Conservation (phyloP, 2,797 vertebrate species). For the Poecilia picta region DNA sequence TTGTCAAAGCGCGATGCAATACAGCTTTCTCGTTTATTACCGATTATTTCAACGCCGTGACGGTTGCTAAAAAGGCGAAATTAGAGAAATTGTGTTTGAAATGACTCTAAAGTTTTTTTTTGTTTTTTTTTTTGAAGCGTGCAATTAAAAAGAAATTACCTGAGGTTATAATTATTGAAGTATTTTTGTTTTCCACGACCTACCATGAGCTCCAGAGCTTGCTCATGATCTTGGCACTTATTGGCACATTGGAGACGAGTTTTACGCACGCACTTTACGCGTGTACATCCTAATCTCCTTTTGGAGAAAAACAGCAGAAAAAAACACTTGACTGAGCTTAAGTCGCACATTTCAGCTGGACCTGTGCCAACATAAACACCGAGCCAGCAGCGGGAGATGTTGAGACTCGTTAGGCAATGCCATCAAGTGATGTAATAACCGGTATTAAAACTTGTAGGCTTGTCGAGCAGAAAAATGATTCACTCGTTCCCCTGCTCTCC, state of each 20-base stretch:
- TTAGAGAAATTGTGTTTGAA: conserved; percentile 17
- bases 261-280: conserved; percentile 74
- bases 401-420: conserved; percentile 80
- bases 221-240: conserved; percentile 37
- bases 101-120: neutral
- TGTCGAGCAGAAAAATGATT: conserved; percentile 70
- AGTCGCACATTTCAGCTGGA: conserved; percentile 75
- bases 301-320: conserved; percentile 62
- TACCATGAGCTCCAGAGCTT: neutral
- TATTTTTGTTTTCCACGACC: neutral
- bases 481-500: conserved; percentile 47
- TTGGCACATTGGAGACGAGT: conserved; percentile 58
- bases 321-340: conserved; percentile 64
- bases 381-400: conserved; percentile 75
- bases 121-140: neutral
- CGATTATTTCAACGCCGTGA: neutral
- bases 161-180: neutral
- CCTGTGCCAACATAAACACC: conserved; percentile 75
- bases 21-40: neutral
- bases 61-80: neutral
- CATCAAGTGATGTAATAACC: conserved; percentile 79
- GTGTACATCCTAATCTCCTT: conserved; percentile 66
- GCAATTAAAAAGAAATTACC: neutral
- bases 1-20: conserved; percentile 26
- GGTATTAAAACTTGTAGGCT: conserved; percentile 76